Evolutionary conservation across 2,797 vertebrate genomes (phyloP).

Genomic region (Merluccius polli): DNA sequence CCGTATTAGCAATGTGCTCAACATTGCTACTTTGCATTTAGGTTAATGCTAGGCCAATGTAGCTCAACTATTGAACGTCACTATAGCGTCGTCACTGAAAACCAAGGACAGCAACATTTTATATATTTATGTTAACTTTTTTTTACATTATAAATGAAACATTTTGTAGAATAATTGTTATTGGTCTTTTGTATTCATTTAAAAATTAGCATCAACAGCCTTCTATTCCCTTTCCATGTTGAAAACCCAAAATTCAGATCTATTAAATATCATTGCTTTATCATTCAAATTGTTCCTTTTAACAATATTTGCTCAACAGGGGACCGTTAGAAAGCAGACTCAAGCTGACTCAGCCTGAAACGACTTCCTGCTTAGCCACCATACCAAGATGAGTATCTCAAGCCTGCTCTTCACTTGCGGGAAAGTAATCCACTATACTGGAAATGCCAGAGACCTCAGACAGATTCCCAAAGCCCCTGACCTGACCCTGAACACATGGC

Average conservation of each 20-base stretch:
- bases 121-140: neutral
- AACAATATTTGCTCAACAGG: neutral
- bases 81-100: neutral
- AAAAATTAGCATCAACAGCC: too few species aligned
- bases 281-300: neutral
- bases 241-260: neutral
- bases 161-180: neutral
- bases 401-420: constrained; percentile 8
- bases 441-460: constrained; percentile 47
- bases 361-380: constrained; percentile 28
- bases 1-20: too few species aligned
- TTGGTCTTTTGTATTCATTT: neutral
- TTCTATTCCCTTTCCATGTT: too few species aligned
- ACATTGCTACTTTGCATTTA: neutral
- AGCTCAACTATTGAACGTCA: neutral
- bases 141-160: neutral
- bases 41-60: neutral
- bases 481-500: constrained; percentile 37
- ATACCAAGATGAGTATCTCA: constrained; percentile 17
- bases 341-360: neutral
- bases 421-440: constrained; percentile 25
- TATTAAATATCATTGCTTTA: neutral
- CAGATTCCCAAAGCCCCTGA: constrained; percentile 39
- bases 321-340: neutral
- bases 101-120: neutral